Base-by-base conservation (phyloP, 2,888 invertebrate species). In the Siphlonurus alternatus region DNA sequence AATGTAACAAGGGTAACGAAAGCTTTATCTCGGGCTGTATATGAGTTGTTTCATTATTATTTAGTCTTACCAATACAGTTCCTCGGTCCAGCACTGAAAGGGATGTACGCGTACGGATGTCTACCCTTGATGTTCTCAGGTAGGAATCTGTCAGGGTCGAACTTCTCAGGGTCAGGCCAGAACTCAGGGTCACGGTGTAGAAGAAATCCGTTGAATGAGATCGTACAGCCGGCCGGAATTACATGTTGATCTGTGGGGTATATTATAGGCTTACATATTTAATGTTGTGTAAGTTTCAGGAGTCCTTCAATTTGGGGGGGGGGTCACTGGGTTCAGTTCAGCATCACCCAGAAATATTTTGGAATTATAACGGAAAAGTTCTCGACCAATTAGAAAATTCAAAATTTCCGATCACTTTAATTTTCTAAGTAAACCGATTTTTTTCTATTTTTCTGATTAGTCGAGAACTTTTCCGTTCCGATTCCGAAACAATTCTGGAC, bases 51-150 rank as follows among this genome's bases (percentile, higher is more conserved):
- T 1, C 18, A 22, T 22, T 10, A 25, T 20, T 5, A 60, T 23
- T 23, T 15, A 22, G 15, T 1, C 25, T 5, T 53, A 64, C 64
- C 64, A 53, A 64, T 64, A 20, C 64, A 64, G 25, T 64, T 64
- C 22, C 64, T 64, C 5, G 64, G 64, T 19, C 64, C 64, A 22
- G 64, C 64, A 23, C 60, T 60, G 23, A 64, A 64, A 19, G 64
- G 64, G 7, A 64, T 20, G 19, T 64, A 64, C n/a, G 64, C 64
- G 51, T 64, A 64, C 2, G 64, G 64, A 38, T 64, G 64, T 5
- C 64, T 59, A 1, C 51, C 61, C n/a, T 24, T 20, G 23, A 18
- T 18, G 1, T 38, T 60, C 19, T 64, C 64, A 2, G 64, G 64
- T 19, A 64, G 60, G 18, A 64, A 64, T n/a, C 64, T 64, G 53